Conservation (phyloP, 2,113 vertebrate genomes). For the Hippolais icterina region DNA sequence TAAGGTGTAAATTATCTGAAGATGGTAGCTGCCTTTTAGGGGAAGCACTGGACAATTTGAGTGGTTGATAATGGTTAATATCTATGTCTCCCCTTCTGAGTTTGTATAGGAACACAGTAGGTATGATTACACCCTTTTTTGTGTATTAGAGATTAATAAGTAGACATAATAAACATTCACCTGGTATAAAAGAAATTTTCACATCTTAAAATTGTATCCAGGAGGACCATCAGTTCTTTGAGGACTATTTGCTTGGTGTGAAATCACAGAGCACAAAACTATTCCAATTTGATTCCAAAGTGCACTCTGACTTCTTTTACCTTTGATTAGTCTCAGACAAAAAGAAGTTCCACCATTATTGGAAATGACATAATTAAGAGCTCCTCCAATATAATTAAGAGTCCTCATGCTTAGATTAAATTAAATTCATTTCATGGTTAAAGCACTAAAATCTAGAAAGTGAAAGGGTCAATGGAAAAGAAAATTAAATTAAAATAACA, state of each 20-base stretch:
- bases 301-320: neutral
- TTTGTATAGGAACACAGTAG: neutral
- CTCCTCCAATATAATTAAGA: conserved; percentile 37
- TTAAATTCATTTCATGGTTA: conserved; percentile 9
- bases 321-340: conserved; percentile 18
- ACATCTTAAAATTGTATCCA: neutral
- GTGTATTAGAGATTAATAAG: neutral
- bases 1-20: neutral
- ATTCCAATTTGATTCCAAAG: neutral
- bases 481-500: neutral
- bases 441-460: neutral
- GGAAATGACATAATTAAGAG: conserved; percentile 28
- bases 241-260: neutral
- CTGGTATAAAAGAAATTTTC: neutral
- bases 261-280: neutral
- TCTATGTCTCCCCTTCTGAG: neutral
- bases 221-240: neutral
- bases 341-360: conserved; percentile 8
- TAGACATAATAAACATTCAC: neutral
- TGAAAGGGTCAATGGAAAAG: neutral
- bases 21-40: neutral
- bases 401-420: neutral
- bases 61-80: neutral
- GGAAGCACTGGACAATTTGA: neutral
- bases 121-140: neutral